Conservation (phyloP, 2,888 invertebrate genomes). For the Teinopalpus imperialis region DNA sequence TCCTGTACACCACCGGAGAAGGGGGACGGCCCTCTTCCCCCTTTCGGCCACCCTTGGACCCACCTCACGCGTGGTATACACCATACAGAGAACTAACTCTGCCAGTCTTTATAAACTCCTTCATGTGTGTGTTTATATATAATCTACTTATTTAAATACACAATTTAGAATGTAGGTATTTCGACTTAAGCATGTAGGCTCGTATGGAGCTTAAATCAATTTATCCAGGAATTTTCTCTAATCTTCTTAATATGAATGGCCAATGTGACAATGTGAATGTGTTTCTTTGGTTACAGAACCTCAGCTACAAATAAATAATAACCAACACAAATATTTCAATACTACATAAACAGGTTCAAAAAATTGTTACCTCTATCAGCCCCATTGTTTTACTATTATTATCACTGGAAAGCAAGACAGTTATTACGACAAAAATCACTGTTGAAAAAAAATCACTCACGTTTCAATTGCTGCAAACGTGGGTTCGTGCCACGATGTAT, state of each 20-base stretch:
- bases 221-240: constrained; percentile 59
- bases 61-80: constrained; percentile 74
- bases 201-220: constrained; percentile 61
- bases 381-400: too few relatives aligned
- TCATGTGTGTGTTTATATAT: constrained; percentile 61
- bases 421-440: too few relatives aligned
- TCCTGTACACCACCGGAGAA: constrained; percentile 52
- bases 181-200: constrained; percentile 40
- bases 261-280: constrained; percentile 28
- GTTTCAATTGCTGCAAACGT: too few relatives aligned
- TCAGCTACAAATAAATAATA: too few relatives aligned
- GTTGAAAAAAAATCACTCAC: too few relatives aligned
- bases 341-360: too few relatives aligned
- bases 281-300: constrained; percentile 16
- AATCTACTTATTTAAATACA: constrained; percentile 74
- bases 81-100: constrained; percentile 78
- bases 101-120: constrained; percentile 71
- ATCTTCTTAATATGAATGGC: constrained; percentile 53
- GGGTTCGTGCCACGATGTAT: too few relatives aligned
- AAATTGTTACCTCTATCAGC: too few relatives aligned
- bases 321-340: too few relatives aligned
- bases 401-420: too few relatives aligned
- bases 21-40: constrained; percentile 40
- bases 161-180: constrained; percentile 64
- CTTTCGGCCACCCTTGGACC: constrained; percentile 46